Evolutionary conservation across 2,113 vertebrate genomes (phyloP).

Genomic region (Python bivittatus): DNA sequence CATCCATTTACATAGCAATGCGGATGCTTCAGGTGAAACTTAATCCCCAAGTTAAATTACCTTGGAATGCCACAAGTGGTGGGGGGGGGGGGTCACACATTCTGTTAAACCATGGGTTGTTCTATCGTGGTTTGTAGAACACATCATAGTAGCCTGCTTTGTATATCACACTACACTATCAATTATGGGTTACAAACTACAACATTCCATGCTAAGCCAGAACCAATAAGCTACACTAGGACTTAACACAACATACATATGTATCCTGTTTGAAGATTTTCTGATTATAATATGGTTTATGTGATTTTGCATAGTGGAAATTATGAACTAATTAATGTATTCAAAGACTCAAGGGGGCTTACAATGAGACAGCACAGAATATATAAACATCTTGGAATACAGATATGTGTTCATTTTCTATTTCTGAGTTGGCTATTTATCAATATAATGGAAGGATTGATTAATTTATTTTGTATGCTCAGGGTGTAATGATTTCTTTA

Average conservation of each 20-base stretch:
- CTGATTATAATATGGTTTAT: not conserved
- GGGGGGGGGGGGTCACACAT: not conserved
- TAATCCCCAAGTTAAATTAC: not conserved
- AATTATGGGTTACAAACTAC: not conserved
- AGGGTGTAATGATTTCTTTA: not conserved
- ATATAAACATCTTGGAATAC: not conserved
- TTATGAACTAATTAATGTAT: not conserved
- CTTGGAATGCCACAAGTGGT: not conserved
- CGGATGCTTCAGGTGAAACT: not conserved
- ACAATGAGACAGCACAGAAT: not conserved
- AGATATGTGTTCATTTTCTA: not conserved
- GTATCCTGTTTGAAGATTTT: not conserved
- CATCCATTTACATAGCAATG: not conserved
- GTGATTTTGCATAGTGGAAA: not conserved
- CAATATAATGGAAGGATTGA: not conserved
- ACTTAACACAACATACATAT: not conserved
- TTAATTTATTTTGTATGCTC: not conserved
- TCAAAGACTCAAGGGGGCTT: not conserved
- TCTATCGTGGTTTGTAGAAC: not conserved
- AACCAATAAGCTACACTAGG: not conserved
- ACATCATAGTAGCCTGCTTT: not conserved
- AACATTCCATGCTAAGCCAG: not conserved
- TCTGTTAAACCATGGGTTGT: not conserved
- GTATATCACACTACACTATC: not conserved
- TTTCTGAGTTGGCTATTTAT: not conserved